Evolutionary conservation across 53 echinoderm and acorn worm genomes (phyloP), one percentile per base, ranked within the genome.

Genomic region (Patiria pectinifera): DNA sequence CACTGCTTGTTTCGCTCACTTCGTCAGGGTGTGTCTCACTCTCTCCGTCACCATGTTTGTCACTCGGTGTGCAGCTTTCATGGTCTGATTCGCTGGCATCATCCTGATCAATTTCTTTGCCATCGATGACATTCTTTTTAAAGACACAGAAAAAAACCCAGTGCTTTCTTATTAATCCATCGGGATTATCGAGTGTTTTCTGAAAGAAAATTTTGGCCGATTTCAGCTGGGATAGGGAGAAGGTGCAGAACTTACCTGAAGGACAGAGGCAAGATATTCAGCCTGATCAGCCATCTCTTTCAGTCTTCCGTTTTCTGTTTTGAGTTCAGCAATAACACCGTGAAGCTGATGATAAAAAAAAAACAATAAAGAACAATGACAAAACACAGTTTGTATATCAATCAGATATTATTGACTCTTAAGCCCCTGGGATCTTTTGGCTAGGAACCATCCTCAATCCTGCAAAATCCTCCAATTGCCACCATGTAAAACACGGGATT

Each of bases 261-360:
- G 92, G 35, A 98, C 95, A 83, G 94, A 92, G 85, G 98, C 98
- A 24, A 98, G 91, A 66, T 98, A 98, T 84, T 97, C 98, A 35
- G 98, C 96, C 79, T 98, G 98, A 69, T 95, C 99, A 3, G 99
- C 99, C 87, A 97, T 94, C 85, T 96, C 96, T 82, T 95, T 91
- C n/a, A 99, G 83, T 85, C 94, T 93, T 21, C 92, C 89, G 74
- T 96, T 95, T 83, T 99, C 96, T 69, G 85, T 92, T 75, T 94
- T 95, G 62, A 99, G 87, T 19, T 95, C 93, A 61, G 25, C 25
- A 8, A 97, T 92, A 60, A 95, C 85, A 45, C 70, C 71, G 81
- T 97, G 96, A 18, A 97, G 87, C 98, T 98, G 94, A 61, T 24
- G 21, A 77, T 48, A 71, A 43, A 49, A 82, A 43, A 72, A 58